phyloP scores from a whole-genome alignment of 2,888 invertebrate species.

The Euplexia lucipara region DNA sequence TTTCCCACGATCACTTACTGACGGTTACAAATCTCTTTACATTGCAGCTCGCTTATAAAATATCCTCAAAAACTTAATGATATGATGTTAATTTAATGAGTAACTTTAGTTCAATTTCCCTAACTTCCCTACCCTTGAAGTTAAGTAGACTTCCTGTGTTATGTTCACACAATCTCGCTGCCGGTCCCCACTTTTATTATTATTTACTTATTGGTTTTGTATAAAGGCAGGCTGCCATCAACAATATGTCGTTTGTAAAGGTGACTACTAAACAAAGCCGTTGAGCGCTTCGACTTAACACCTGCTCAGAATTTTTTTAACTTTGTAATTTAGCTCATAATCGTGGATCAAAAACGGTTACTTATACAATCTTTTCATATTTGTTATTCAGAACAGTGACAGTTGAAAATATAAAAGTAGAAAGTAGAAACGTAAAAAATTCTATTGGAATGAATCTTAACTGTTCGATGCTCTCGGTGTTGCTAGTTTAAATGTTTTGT shows the following conservation, averaged over 20 bases:
- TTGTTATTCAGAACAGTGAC: conserved; percentile 41
- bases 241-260: conserved; percentile 89
- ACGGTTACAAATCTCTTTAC: conserved; percentile 80
- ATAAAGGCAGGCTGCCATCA: conserved; percentile 86
- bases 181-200: conserved; percentile 85
- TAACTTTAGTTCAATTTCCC: conserved; percentile 54
- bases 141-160: conserved; percentile 86
- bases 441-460: conserved; percentile 68
- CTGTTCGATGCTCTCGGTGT: conserved; percentile 80
- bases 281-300: conserved; percentile 84
- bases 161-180: conserved; percentile 85
- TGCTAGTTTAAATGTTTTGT: conserved; percentile 87
- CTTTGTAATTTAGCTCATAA: conserved; percentile 58
- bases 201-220: conserved; percentile 89
- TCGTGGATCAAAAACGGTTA: conserved; percentile 62
- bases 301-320: conserved; percentile 81
- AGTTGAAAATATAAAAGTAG: conserved; percentile 38
- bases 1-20: conserved; percentile 86
- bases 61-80: conserved; percentile 33
- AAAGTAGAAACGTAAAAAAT: conserved; percentile 46
- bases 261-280: conserved; percentile 89
- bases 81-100: conserved; percentile 51
- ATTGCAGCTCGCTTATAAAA: conserved; percentile 56
- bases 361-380: conserved; percentile 48
- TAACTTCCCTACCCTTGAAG: conserved; percentile 76